Base-by-base conservation (phyloP, 2,888 invertebrate genomes). In the Pocota personata region DNA sequence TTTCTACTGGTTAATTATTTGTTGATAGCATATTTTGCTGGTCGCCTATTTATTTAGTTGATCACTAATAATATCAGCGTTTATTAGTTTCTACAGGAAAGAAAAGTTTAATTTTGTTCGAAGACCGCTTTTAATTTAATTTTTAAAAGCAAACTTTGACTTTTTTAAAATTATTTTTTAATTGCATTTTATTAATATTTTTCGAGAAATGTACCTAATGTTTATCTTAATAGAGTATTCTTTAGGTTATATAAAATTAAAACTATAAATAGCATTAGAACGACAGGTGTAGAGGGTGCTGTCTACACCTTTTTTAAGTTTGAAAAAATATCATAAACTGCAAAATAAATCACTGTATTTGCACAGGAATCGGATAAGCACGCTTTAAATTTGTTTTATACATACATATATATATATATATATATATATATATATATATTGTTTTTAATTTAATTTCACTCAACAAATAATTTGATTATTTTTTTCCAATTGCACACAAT, bases 401-500 rank as follows among this genome's bases (percentile, higher is more conserved):
- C 1, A 40, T 14, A 27, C n/a, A 43, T n/a, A 24, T 30, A 14
- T 3, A 5, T 30, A 30, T 30, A 30, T 27, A 19, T 19, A 50
- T 1, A 40, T 27, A 16, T n/a, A 46, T 14, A 35, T 35, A 16
- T 35, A 24, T 14, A 19, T 12, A 40, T 55, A 10, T n/a, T n/a
- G n/a, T n/a, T n/a, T n/a, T n/a, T n/a, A n/a, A n/a, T n/a, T n/a
- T n/a, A n/a, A n/a, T n/a, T n/a, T n/a, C n/a, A n/a, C n/a, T n/a
- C n/a, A n/a, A n/a, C n/a, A n/a, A n/a, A n/a, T n/a, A n/a, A n/a
- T n/a, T n/a, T n/a, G n/a, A n/a, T 66, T 77, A 32, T 78, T 62
- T 64, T 8, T 37, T n/a, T 16, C 27, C 78, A 83, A 73, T 67
- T 75, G 75, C 73, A 84, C 79, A 84, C 64, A 58, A 32, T 37